A percentile compares a stretch with the other conserved stretches of the same genome.
These are phyloP conservation scores for Polydrusus cervinus DNA, from an alignment of 2,888 invertebrate species.

Conservation along the genomic window DNA sequence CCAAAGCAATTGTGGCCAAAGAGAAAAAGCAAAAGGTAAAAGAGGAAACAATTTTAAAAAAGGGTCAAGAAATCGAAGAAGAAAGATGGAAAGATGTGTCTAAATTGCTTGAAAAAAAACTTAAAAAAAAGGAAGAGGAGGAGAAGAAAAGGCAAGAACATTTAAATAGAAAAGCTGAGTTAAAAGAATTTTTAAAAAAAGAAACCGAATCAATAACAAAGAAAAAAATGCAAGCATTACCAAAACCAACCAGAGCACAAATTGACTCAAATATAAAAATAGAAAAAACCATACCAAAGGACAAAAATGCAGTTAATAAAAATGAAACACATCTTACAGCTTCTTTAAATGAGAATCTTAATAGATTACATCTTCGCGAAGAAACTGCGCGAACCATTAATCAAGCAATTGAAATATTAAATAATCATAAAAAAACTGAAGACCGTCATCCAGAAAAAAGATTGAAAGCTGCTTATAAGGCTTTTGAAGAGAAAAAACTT, in stretches of 20 bases:
- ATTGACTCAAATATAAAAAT: conserved; percentile 5
- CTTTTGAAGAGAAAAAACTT: conserved; percentile 32
- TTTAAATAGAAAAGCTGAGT: conserved; percentile 28
- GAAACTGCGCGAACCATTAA: conserved; percentile 40
- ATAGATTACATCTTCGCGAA: conserved; percentile 15
- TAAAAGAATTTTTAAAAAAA: conserved; percentile 36
- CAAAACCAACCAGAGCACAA: conserved; percentile 22
- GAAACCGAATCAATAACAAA: conserved; percentile 17
- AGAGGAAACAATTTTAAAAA: background rate
- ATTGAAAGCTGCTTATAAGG: conserved; percentile 24
- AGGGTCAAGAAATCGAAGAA: conserved; percentile 1
- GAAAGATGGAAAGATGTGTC: conserved; percentile 21
- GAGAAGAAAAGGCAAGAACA: conserved; percentile 21
- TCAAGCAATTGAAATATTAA: conserved; percentile 26
- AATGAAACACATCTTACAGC: conserved; percentile 8
- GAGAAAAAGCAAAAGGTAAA: conserved; percentile 15
- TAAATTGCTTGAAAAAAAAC: conserved; percentile 26
- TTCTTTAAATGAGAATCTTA: conserved; percentile 35
- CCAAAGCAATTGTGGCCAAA: conserved; percentile 36
- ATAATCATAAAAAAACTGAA: background rate
- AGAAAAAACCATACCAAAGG: background rate
- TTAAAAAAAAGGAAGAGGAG: conserved; percentile 25
- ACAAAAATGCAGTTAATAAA: background rate
- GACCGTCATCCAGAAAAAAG: conserved; percentile 41
- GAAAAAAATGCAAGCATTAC: background rate